Percentiles rank a stretch among this genome's conserved stretches.
Conservation (phyloP, 1,140 invertebrate species). For the Popillia japonica region DNA sequence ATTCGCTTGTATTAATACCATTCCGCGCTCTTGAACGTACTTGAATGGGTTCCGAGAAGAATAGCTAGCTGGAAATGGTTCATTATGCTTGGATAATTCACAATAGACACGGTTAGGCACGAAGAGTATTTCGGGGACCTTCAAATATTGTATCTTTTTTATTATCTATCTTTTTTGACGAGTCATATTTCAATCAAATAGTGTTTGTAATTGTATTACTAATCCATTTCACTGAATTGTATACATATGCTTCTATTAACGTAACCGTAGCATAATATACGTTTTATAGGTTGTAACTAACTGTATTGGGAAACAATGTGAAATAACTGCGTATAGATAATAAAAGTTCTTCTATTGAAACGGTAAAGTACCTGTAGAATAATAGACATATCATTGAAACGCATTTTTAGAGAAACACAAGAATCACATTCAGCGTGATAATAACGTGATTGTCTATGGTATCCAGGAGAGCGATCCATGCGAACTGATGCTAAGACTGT, state of each 20-base stretch:
- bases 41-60: constrained; percentile 28
- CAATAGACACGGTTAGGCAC: neutral
- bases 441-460: too few relatives aligned
- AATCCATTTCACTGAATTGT: neutral
- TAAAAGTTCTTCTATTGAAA: too few relatives aligned
- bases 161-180: neutral
- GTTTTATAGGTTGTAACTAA: neutral
- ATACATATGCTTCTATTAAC: neutral
- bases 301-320: too few relatives aligned
- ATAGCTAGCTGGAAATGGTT: neutral
- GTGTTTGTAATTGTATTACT: constrained; percentile 10
- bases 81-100: constrained; percentile 12
- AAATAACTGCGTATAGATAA: too few relatives aligned
- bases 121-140: constrained; percentile 16
- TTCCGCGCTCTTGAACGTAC: constrained; percentile 14
- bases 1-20: neutral
- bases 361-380: too few relatives aligned
- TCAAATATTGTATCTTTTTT: constrained; percentile 13
- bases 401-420: too few relatives aligned
- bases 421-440: too few relatives aligned
- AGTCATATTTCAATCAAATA: constrained; percentile 21
- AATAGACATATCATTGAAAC: too few relatives aligned
- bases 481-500: too few relatives aligned
- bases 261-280: constrained; percentile 3
- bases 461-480: too few relatives aligned